Percentiles rank a stretch among this genome's conserved stretches.
Conservation (phyloP, 1,140 invertebrate species). For the Tenebrio molitor region DNA sequence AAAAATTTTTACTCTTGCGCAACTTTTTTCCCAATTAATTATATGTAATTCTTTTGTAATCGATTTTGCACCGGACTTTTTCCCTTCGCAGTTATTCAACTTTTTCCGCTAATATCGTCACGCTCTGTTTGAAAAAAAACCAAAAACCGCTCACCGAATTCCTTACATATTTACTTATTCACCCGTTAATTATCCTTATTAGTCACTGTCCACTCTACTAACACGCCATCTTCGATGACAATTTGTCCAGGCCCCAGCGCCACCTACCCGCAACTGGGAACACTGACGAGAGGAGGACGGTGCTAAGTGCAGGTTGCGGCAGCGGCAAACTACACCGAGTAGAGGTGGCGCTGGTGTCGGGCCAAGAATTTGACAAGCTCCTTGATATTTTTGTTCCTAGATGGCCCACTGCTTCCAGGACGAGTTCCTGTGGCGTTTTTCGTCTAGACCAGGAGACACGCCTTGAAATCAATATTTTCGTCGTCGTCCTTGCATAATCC, state of each 20-base stretch:
- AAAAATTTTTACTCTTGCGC: too few relatives aligned
- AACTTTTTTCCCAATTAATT: too few relatives aligned
- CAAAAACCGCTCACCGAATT: conserved; percentile 11
- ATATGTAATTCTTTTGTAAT: conserved; percentile 15
- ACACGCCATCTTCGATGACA: too few relatives aligned
- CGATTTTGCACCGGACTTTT: background rate
- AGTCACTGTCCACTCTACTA: conserved; percentile 20
- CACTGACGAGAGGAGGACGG: too few relatives aligned
- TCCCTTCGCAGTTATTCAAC: conserved; percentile 8
- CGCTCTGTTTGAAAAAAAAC: conserved; percentile 28
- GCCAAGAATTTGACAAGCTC: conserved; percentile 20
- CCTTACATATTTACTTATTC: conserved; percentile 32
- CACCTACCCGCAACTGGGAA: too few relatives aligned
- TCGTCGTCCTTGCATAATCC: conserved; percentile 11
- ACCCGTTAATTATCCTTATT: conserved; percentile 29
- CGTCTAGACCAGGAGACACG: conserved; percentile 41
- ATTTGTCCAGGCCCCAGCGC: too few relatives aligned
- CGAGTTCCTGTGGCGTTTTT: conserved; percentile 23
- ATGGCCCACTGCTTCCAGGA: conserved; percentile 46
- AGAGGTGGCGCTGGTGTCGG: conserved; percentile 24
- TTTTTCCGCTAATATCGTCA: conserved; percentile 20
- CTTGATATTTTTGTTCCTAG: conserved; percentile 47
- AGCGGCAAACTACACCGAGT: too few relatives aligned
- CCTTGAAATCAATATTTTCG: conserved; percentile 55
- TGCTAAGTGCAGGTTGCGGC: too few relatives aligned